Percentiles rank a stretch among this genome's conserved stretches.
phyloP scores from a whole-genome alignment of 2,797 vertebrate genomes.

The Lacerta viridis region DNA sequence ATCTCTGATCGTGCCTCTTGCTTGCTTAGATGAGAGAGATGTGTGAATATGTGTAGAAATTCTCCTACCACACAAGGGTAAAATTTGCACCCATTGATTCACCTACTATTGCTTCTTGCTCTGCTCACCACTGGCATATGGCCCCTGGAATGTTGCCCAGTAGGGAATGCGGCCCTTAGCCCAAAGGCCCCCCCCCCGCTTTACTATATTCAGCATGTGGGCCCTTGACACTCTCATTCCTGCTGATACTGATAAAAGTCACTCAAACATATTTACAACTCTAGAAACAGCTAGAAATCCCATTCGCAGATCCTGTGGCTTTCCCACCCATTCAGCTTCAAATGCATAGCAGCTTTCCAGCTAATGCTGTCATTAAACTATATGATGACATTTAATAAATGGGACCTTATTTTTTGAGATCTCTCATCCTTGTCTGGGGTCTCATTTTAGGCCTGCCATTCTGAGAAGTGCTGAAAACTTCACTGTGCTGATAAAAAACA shows the following conservation, averaged over 20 bases:
- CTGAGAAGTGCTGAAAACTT: constrained; percentile 90
- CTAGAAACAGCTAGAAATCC: constrained; percentile 13
- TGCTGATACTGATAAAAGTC: not conserved
- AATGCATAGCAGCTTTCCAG: constrained; percentile 31
- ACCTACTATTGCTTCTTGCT: too few species aligned
- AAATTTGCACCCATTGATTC: too few species aligned
- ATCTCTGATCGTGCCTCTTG: too few species aligned
- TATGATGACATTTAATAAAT: constrained; percentile 42
- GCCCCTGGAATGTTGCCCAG: not conserved
- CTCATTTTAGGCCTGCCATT: constrained; percentile 84
- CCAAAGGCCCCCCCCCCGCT: not conserved
- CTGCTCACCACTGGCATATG: too few species aligned
- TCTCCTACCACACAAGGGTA: too few species aligned
- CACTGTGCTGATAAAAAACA: constrained; percentile 92
- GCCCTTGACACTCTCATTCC: not conserved
- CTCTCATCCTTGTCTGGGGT: constrained; percentile 1
- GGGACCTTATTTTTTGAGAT: constrained; percentile 7
- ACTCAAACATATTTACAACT: not conserved
- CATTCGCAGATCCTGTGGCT: constrained; percentile 35
- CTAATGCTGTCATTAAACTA: constrained; percentile 42
- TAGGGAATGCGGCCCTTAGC: not conserved
- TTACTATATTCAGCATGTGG: not conserved
- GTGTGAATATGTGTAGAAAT: too few species aligned
- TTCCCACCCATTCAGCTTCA: not conserved
- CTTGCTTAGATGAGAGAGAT: too few species aligned